Conservation (phyloP, 2,797 vertebrate species). For the Tapirus indicus region DNA sequence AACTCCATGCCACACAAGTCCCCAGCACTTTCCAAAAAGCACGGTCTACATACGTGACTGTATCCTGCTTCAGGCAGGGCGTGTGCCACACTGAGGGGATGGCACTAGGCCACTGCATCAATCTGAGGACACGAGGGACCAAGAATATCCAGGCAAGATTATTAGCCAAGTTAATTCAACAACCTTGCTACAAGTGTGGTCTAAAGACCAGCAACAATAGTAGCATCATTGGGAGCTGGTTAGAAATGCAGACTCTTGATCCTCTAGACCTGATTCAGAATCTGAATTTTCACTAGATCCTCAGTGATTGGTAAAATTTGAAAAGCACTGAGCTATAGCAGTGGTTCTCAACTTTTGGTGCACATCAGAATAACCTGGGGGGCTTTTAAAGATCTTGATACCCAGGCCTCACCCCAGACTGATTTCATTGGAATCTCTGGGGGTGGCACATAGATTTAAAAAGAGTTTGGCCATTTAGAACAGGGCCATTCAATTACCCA, state of each 20-base stretch:
- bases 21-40: neutral
- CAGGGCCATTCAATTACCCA: neutral
- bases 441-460: neutral
- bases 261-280: neutral
- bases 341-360: neutral
- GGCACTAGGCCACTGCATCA: neutral
- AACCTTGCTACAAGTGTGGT: neutral
- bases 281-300: neutral
- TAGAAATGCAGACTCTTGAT: neutral
- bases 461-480: neutral
- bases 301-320: neutral
- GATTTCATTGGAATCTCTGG: neutral
- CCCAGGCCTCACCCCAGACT: neutral
- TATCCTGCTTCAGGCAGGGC: neutral
- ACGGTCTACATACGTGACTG: neutral
- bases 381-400: neutral
- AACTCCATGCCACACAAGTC: neutral
- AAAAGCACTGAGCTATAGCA: neutral
- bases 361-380: neutral
- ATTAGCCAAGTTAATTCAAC: neutral
- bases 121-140: neutral
- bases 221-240: accelerated
- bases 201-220: no score
- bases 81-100: neutral
- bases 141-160: neutral